phyloP scores from a whole-genome alignment of 1,140 invertebrate species.

The Dolichoris vasculosae region DNA sequence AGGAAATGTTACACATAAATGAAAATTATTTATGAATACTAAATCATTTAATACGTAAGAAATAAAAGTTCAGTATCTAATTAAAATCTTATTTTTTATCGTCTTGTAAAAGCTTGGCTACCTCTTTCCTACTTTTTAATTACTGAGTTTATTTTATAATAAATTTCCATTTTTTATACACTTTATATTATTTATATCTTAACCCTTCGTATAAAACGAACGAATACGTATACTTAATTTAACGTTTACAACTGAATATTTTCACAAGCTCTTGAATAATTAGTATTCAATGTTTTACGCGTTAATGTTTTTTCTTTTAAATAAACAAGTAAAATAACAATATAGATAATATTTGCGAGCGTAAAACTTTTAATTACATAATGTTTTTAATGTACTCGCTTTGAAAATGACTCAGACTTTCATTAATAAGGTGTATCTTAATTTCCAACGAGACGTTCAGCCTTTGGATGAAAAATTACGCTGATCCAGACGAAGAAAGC shows the following conservation, averaged over 20 bases:
- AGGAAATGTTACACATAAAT: not conserved
- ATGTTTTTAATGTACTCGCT: too few relatives aligned
- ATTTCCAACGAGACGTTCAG: not conserved
- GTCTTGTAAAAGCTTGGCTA: not conserved
- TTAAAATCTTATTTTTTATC: conserved; percentile 21
- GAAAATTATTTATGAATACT: conserved; percentile 16
- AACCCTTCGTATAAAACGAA: not conserved
- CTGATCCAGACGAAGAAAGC: too few relatives aligned
- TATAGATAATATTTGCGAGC: too few relatives aligned
- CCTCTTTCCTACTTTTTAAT: not conserved
- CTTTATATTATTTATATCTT: not conserved
- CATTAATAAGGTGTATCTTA: not conserved
- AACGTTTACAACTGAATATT: not conserved
- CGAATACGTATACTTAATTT: not conserved
- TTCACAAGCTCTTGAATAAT: not conserved
- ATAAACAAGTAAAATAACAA: too few relatives aligned
- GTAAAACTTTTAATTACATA: too few relatives aligned
- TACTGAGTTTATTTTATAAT: not conserved
- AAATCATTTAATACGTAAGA: conserved; percentile 20
- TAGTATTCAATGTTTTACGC: not conserved
- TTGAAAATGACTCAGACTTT: too few relatives aligned
- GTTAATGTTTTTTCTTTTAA: not conserved
- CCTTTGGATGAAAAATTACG: too few relatives aligned
- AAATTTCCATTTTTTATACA: not conserved
- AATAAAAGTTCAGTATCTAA: not conserved